phyloP scores from a whole-genome alignment of 2,888 invertebrate species.

The Pandemis cinnamomeana region DNA sequence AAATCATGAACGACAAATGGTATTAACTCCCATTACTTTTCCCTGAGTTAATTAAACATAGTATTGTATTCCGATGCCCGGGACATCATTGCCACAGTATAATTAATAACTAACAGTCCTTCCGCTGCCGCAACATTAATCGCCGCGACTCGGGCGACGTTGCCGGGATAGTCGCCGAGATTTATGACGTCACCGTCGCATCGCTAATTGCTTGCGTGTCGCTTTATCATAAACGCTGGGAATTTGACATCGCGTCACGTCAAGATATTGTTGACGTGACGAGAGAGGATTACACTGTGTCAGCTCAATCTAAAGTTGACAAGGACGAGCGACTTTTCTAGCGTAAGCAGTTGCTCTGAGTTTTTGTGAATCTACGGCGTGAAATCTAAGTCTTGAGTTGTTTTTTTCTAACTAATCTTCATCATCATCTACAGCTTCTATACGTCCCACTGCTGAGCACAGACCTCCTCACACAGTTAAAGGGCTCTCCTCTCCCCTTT shows the following conservation, averaged over 20 bases:
- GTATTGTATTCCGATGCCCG: conserved; percentile 7
- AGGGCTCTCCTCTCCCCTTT: too few species aligned
- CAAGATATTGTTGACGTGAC: conserved; percentile 5
- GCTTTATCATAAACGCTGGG: conserved; percentile 26
- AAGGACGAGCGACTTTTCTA: neutral
- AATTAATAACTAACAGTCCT: conserved; percentile 11
- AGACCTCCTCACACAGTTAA: too few species aligned
- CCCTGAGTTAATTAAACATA: neutral
- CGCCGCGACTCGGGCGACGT: conserved; percentile 4
- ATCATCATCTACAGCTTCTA: too few species aligned
- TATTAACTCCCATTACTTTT: neutral
- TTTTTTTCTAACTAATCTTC: too few species aligned
- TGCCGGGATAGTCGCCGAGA: conserved; percentile 7
- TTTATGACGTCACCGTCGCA: conserved; percentile 17
- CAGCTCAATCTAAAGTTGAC: conserved; percentile 2
- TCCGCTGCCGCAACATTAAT: conserved; percentile 4
- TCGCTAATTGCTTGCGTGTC: conserved; percentile 21
- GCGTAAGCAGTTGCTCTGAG: neutral
- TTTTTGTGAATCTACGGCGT: neutral
- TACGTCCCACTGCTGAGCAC: too few species aligned
- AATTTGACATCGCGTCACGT: conserved; percentile 12
- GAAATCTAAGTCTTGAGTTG: too few species aligned
- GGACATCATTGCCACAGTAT: conserved; percentile 7
- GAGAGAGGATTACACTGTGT: neutral
- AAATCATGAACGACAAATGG: neutral